Evolutionary conservation across 2,888 invertebrate species (phyloP).

Genomic region (Octodonta nipae): DNA sequence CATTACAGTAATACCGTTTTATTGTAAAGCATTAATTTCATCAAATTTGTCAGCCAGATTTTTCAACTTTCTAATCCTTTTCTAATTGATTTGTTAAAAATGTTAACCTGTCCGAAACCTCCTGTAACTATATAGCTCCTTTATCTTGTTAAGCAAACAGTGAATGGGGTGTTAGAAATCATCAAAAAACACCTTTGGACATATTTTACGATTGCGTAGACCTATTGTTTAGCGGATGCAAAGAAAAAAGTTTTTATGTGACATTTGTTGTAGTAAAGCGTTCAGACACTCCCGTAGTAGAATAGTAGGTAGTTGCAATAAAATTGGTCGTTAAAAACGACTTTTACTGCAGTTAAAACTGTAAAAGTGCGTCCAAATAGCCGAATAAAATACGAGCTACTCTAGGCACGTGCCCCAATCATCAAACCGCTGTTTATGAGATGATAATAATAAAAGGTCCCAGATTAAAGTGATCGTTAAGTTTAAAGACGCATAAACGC

Average conservation of each 20-base stretch:
- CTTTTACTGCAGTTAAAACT: constrained; percentile 38
- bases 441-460: constrained; percentile 33
- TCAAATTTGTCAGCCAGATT: too few species aligned
- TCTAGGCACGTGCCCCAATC: constrained; percentile 34
- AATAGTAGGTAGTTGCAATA: constrained; percentile 36
- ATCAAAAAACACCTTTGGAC: too few species aligned
- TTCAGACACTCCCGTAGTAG: constrained; percentile 18
- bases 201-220: too few species aligned
- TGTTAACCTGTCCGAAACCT: too few species aligned
- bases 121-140: too few species aligned
- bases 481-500: constrained; percentile 33
- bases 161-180: too few species aligned
- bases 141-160: too few species aligned
- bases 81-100: too few species aligned
- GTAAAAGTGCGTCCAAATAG: constrained; percentile 35
- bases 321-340: constrained; percentile 35
- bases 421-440: constrained; percentile 31
- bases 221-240: constrained; percentile 13
- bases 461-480: constrained; percentile 36
- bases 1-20: too few species aligned
- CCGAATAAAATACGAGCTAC: constrained; percentile 32
- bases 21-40: too few species aligned
- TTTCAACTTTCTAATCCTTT: too few species aligned
- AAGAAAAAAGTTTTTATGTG: constrained; percentile 18
- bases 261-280: constrained; percentile 23